Evolutionary conservation across 2,113 vertebrate genomes (phyloP).

Genomic region (Leptocoma aspasia): DNA sequence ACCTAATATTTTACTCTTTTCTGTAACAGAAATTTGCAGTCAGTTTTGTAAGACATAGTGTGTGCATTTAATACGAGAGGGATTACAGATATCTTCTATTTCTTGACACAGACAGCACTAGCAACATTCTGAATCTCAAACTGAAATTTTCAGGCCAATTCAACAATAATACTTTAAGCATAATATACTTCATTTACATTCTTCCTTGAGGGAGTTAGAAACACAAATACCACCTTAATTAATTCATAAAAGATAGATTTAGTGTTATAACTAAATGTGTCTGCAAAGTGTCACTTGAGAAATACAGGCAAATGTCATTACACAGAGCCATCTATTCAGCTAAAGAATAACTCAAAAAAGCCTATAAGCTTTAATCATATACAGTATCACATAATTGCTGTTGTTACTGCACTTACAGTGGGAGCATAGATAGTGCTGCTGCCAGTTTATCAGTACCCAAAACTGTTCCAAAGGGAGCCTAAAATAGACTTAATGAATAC

Average conservation of each 20-base stretch:
- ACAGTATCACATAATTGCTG: background rate
- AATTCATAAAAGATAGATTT: slow-evolving; percentile 55
- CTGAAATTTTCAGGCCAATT: background rate
- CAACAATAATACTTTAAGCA: background rate
- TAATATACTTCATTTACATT: background rate
- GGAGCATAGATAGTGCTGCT: background rate
- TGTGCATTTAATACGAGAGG: background rate
- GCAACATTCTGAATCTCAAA: background rate
- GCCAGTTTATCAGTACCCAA: slow-evolving; percentile 31
- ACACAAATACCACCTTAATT: slow-evolving; percentile 20
- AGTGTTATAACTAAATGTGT: slow-evolving; percentile 8
- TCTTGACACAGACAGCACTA: background rate
- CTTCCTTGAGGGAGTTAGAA: background rate
- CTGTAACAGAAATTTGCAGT: background rate
- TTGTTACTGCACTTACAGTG: background rate
- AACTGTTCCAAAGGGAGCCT: slow-evolving; percentile 40
- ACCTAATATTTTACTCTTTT: background rate
- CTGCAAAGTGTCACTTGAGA: slow-evolving; percentile 22
- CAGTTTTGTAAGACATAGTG: background rate
- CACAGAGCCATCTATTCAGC: slow-evolving; percentile 28
- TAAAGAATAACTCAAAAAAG: slow-evolving; percentile 15
- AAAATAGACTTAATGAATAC: slow-evolving; percentile 45
- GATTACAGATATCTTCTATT: background rate
- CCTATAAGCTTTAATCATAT: slow-evolving; percentile 1
- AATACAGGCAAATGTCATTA: slow-evolving; percentile 1